A percentile compares a stretch with the other conserved stretches of the same genome.
Evolutionary conservation across 2,888 invertebrate genomes (phyloP).

Genomic region (Cephonodes hylas): DNA sequence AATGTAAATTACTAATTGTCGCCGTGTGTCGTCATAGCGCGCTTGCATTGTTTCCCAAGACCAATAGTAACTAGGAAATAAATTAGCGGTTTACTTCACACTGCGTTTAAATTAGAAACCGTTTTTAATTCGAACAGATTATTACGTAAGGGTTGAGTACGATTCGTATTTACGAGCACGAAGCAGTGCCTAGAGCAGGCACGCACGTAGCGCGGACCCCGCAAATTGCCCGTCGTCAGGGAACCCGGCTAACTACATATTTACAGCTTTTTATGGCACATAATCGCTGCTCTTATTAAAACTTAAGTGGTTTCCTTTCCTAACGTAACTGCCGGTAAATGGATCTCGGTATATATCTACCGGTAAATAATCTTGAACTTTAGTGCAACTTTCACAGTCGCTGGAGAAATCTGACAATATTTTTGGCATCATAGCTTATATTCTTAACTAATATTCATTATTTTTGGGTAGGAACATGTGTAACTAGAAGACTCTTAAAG

Average conservation of each 20-base stretch:
- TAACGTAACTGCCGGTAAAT: conserved; percentile 41
- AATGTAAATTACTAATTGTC: neutral
- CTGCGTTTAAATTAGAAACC: neutral
- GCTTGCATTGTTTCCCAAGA: neutral
- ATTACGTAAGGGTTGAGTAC: conserved; percentile 2
- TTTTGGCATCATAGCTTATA: no score
- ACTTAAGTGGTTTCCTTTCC: conserved; percentile 74
- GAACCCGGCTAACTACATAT: conserved; percentile 71
- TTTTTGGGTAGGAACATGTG: neutral
- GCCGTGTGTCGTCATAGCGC: neutral
- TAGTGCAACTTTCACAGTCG: conserved; percentile 1
- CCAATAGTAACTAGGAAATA: neutral
- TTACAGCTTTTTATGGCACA: conserved; percentile 73
- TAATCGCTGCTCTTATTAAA: conserved; percentile 79
- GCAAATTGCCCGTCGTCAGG: conserved; percentile 53
- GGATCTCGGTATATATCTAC: conserved; percentile 6
- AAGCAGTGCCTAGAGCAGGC: conserved; percentile 10
- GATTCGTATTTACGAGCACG: neutral
- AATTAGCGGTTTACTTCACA: neutral
- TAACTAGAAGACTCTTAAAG: no score
- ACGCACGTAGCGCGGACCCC: conserved; percentile 27
- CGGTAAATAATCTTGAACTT: neutral
- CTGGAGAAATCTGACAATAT: neutral
- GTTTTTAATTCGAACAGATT: neutral
- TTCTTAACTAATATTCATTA: neutral